Evolutionary conservation across 2,797 vertebrate species (phyloP).

Genomic region (Microctenopoma stevenorrisi): DNA sequence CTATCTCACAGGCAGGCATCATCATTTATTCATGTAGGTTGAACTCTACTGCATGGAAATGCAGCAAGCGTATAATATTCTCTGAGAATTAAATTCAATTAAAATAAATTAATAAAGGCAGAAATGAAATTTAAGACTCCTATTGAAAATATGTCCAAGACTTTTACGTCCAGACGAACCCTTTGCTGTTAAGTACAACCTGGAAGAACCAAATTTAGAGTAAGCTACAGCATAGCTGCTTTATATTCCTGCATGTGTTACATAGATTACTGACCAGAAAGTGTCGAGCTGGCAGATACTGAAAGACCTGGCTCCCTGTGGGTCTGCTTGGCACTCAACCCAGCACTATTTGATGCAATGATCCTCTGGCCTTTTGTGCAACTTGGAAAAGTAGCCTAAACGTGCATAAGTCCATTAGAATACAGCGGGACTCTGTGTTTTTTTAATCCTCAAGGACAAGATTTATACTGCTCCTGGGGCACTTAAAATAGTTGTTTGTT

Average conservation of each 20-base stretch:
- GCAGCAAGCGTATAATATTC: conserved; percentile 38
- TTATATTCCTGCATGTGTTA: conserved; percentile 51
- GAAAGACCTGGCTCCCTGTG: conserved; percentile 48
- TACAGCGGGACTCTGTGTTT: conserved; percentile 13
- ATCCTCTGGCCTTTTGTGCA: conserved; percentile 62
- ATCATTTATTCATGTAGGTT: conserved; percentile 81
- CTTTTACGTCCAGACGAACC: conserved; percentile 10
- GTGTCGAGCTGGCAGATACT: conserved; percentile 69
- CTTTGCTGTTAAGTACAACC: conserved; percentile 9
- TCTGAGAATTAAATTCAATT: conserved; percentile 21
- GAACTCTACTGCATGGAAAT: conserved; percentile 67
- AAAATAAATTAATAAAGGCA: background rate
- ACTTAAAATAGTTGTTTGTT: conserved; percentile 50
- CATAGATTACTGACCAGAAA: conserved; percentile 64
- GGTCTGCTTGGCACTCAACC: conserved; percentile 60
- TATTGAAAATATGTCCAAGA: conserved; percentile 31
- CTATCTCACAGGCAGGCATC: conserved; percentile 73
- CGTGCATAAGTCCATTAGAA: conserved; percentile 31
- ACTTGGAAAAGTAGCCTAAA: conserved; percentile 52
- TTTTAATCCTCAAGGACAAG: conserved; percentile 30
- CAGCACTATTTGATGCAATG: conserved; percentile 58
- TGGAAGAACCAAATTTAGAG: conserved; percentile 33
- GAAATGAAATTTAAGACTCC: background rate
- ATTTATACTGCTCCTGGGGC: conserved; percentile 12
- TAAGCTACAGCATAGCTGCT: conserved; percentile 33